Conservation (phyloP, 2,888 invertebrate genomes). For the Drosophila maculinotata region DNA sequence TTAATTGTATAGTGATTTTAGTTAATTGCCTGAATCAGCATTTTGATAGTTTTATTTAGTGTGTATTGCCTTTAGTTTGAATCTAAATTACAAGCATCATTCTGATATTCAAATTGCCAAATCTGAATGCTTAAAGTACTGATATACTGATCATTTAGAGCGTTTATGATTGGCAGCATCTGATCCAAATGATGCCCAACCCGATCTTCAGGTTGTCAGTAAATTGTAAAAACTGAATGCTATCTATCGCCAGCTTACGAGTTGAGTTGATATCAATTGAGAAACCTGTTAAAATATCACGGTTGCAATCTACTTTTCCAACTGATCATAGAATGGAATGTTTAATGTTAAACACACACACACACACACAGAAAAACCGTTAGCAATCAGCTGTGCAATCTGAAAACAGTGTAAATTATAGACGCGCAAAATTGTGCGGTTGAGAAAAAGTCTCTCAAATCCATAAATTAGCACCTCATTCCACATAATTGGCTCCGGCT, state of each 20-base stretch:
- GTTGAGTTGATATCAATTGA: slow-evolving; percentile 8
- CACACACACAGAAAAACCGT: slow-evolving; percentile 50
- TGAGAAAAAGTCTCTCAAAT: slow-evolving; percentile 62
- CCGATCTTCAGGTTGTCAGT: slow-evolving; percentile 7
- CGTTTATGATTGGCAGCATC: background rate
- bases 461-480: slow-evolving; percentile 83
- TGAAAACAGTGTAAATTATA: slow-evolving; percentile 69
- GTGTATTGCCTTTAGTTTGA: too few relatives aligned
- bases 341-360: slow-evolving; percentile 48
- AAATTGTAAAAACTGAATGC: background rate
- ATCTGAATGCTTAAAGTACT: too few relatives aligned
- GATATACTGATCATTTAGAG: background rate
- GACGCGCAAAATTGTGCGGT: slow-evolving; percentile 62
- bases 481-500: slow-evolving; percentile 70
- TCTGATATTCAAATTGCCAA: too few relatives aligned
- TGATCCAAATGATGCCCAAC: background rate
- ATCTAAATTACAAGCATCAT: too few relatives aligned
- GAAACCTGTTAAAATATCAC: slow-evolving; percentile 34
- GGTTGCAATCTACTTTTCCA: slow-evolving; percentile 32
- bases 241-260: background rate
- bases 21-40: too few relatives aligned
- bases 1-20: background rate
- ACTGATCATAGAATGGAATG: slow-evolving; percentile 36
- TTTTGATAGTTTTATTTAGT: too few relatives aligned
- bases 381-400: slow-evolving; percentile 59